Percentiles rank a stretch among this genome's conserved stretches.
These are phyloP conservation scores for Cardinalis cardinalis DNA, from an alignment of 2,113 vertebrate species.

Conservation along the genomic window DNA sequence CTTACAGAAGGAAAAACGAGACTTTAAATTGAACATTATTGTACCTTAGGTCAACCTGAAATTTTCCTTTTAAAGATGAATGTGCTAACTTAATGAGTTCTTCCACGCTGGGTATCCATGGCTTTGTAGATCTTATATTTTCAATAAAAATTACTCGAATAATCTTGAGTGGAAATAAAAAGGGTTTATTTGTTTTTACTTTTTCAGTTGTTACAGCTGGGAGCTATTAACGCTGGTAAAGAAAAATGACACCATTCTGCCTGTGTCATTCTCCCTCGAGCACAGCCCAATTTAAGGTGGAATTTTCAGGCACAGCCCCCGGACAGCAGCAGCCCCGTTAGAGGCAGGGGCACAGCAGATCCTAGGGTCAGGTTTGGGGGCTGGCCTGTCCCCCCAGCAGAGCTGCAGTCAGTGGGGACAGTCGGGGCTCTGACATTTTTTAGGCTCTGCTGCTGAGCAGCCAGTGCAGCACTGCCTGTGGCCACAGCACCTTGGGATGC, in stretches of 20 bases:
- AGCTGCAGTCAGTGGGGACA: background rate
- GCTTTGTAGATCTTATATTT: conserved; percentile 74
- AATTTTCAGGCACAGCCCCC: background rate
- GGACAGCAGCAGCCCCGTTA: background rate
- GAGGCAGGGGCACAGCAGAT: background rate
- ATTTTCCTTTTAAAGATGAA: conserved; percentile 67
- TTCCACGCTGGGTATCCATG: conserved; percentile 69
- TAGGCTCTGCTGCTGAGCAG: background rate
- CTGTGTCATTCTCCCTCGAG: background rate
- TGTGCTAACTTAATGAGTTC: conserved; percentile 71
- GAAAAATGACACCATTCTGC: background rate
- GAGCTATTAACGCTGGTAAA: background rate
- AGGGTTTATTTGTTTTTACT: conserved; percentile 56
- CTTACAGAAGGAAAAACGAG: conserved; percentile 42
- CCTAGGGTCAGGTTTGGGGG: fast-evolving
- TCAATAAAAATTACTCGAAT: conserved; percentile 73
- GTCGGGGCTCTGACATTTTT: background rate
- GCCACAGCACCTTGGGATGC: background rate
- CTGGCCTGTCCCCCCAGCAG: background rate
- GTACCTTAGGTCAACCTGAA: conserved; percentile 65
- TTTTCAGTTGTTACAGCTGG: conserved; percentile 27
- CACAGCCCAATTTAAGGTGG: background rate
- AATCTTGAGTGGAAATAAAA: conserved; percentile 65
- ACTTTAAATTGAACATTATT: conserved; percentile 62
- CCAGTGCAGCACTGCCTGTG: background rate